phyloP scores from a whole-genome alignment of 1,140 invertebrate species.

The Venustaconcha ellipsiformis region DNA sequence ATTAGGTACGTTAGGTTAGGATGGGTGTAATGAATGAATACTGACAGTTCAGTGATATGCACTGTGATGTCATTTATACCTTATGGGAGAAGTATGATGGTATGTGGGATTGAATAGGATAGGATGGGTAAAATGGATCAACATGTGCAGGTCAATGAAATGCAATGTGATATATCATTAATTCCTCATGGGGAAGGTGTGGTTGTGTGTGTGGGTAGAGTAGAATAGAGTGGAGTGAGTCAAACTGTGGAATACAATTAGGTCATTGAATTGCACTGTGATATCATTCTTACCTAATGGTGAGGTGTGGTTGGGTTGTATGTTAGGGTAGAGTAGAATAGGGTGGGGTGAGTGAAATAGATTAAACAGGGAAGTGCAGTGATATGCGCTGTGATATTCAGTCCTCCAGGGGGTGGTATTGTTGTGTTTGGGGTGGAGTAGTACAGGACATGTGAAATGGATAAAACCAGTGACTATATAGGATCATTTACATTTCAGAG shows the following conservation, averaged over 20 bases:
- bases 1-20: neutral
- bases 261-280: neutral
- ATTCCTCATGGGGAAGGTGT: neutral
- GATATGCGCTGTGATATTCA: neutral
- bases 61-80: neutral
- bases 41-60: no score
- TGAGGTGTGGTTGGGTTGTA: no score
- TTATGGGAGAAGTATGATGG: no score
- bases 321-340: no score
- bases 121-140: no score
- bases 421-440: no score
- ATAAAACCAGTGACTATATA: neutral
- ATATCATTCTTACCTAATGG: neutral
- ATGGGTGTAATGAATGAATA: no score
- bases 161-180: neutral
- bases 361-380: neutral
- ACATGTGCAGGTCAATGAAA: neutral
- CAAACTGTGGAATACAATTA: no score
- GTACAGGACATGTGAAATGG: no score
- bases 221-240: no score
- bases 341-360: neutral
- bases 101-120: no score
- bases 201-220: no score
- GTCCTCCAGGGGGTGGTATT: neutral
- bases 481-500: neutral